phyloP scores from a whole-genome alignment of 1,140 invertebrate genomes.

The Monomorium pharaonis region DNA sequence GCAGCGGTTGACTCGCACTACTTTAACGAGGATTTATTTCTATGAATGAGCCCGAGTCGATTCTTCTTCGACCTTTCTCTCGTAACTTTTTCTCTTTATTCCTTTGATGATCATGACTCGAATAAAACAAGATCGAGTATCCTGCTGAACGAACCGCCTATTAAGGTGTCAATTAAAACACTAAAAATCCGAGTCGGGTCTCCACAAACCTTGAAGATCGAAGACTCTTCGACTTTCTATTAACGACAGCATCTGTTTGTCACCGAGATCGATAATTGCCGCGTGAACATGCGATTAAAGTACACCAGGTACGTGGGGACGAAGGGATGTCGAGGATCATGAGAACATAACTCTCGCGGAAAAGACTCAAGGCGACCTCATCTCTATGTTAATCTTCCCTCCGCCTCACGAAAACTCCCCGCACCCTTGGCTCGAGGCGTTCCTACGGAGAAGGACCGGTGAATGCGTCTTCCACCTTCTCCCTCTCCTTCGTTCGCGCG shows the following conservation, averaged over 20 bases:
- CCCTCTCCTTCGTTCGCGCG: slow-evolving; percentile 13
- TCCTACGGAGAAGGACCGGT: neutral
- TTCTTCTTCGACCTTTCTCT: neutral
- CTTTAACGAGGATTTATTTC: neutral
- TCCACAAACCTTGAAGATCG: neutral
- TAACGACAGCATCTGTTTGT: neutral
- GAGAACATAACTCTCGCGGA: slow-evolving; percentile 71
- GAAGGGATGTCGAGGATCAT: slow-evolving; percentile 49
- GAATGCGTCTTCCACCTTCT: neutral
- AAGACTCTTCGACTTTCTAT: neutral
- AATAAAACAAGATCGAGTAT: neutral
- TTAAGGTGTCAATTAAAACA: neutral
- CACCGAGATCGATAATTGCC: neutral
- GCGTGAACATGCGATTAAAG: neutral
- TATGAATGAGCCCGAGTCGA: neutral
- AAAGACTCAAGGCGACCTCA: slow-evolving; percentile 72
- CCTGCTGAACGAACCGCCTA: neutral
- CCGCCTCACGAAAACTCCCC: slow-evolving; percentile 12
- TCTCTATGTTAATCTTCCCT: slow-evolving; percentile 76
- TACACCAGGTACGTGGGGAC: neutral
- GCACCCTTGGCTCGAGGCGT: neutral
- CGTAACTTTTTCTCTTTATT: neutral
- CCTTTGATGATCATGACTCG: too few relatives aligned
- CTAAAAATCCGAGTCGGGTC: neutral
- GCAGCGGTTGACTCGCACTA: neutral